Evolutionary conservation across 2,113 vertebrate species (phyloP).

Genomic region (Misgurnus anguillicaudatus): DNA sequence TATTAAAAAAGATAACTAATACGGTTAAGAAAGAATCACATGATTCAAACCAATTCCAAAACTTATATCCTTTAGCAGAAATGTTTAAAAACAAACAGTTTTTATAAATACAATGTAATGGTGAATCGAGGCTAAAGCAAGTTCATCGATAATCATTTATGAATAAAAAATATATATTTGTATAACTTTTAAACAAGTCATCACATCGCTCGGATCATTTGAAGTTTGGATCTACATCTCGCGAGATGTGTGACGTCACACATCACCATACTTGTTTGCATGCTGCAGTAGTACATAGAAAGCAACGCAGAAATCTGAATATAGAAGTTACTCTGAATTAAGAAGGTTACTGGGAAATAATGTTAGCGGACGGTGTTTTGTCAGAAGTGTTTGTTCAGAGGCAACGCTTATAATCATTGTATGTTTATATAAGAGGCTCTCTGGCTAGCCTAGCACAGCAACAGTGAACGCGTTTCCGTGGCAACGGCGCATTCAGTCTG

Average conservation of each 20-base stretch:
- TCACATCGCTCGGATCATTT: background rate
- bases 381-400: background rate
- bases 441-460: conserved; percentile 1
- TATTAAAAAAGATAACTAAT: too few species aligned
- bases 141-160: too few species aligned
- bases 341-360: background rate
- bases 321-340: too few species aligned
- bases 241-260: background rate
- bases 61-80: too few species aligned
- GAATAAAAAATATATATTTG: too few species aligned
- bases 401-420: too few species aligned
- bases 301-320: background rate
- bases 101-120: too few species aligned
- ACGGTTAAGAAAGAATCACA: too few species aligned
- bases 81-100: too few species aligned
- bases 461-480: conserved; percentile 46
- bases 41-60: too few species aligned
- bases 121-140: too few species aligned
- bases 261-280: background rate
- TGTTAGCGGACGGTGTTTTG: background rate
- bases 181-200: too few species aligned
- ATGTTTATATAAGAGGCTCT: background rate
- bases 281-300: background rate
- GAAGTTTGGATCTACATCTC: background rate
- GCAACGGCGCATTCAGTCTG: conserved; percentile 44